These are phyloP conservation scores for Synanthedon myopaeformis DNA, from an alignment of 2,888 invertebrate species.

Conservation along the genomic window DNA sequence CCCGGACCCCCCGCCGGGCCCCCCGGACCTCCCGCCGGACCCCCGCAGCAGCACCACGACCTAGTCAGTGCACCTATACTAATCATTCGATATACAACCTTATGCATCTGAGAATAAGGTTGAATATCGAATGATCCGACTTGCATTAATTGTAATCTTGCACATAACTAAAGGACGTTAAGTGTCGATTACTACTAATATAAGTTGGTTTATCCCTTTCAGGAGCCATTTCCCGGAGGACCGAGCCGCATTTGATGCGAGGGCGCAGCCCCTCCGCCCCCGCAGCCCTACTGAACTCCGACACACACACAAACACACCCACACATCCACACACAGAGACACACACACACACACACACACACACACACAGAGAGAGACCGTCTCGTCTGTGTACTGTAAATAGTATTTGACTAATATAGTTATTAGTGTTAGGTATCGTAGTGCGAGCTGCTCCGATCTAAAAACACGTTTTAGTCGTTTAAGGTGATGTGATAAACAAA, in stretches of 20 bases:
- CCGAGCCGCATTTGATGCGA: slow-evolving; percentile 59
- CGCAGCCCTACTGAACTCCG: slow-evolving; percentile 2
- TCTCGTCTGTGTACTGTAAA: slow-evolving; percentile 27
- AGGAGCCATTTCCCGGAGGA: slow-evolving; percentile 52
- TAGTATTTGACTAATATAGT: slow-evolving; percentile 35
- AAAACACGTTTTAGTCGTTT: slow-evolving; percentile 13
- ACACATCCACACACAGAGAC: not conserved
- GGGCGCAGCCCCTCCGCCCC: slow-evolving; percentile 13
- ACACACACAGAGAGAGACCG: not conserved
- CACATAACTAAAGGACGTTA: too few species aligned
- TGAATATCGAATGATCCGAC: too few species aligned
- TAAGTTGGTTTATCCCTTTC: too few species aligned
- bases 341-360: slow-evolving; percentile 1
- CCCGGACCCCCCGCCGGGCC: slow-evolving; percentile 9
- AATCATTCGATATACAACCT: too few species aligned
- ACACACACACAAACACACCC: slow-evolving; percentile 2
- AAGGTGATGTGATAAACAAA: slow-evolving; percentile 34
- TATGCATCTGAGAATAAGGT: too few species aligned
- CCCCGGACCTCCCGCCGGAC: not conserved
- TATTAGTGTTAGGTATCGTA: slow-evolving; percentile 3
- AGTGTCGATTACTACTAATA: too few species aligned
- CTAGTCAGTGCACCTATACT: too few species aligned
- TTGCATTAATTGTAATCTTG: too few species aligned
- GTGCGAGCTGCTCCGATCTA: not conserved
- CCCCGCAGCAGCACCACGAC: too few species aligned